These are phyloP conservation scores for Peribatodes rhomboidaria DNA, from an alignment of 2,888 invertebrate genomes.

Conservation along the genomic window DNA sequence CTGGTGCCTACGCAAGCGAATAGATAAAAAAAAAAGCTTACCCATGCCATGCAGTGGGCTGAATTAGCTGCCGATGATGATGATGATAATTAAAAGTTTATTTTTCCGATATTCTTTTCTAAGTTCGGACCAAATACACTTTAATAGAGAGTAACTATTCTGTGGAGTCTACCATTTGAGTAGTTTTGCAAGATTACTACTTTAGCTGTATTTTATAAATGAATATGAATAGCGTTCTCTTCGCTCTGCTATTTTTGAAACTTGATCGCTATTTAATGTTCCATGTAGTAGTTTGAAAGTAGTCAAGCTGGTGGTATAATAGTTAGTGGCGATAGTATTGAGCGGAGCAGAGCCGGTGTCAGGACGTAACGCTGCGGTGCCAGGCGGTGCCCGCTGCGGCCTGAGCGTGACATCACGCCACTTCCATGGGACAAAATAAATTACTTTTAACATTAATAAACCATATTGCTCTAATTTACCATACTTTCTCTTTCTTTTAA, in stretches of 20 bases:
- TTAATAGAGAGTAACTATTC: too few relatives aligned
- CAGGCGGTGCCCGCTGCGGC: slow-evolving; percentile 57
- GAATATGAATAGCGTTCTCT: too few relatives aligned
- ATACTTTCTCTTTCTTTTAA: slow-evolving; percentile 84
- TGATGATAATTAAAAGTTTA: too few relatives aligned
- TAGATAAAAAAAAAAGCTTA: too few relatives aligned
- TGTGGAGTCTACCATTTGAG: too few relatives aligned
- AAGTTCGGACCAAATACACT: too few relatives aligned
- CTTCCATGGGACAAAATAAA: slow-evolving; percentile 69
- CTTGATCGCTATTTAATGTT: neutral
- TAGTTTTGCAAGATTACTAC: too few relatives aligned
- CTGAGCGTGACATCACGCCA: slow-evolving; percentile 73
- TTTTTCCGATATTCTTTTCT: too few relatives aligned
- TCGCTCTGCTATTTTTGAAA: neutral
- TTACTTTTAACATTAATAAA: slow-evolving; percentile 85
- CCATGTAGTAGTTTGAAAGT: neutral
- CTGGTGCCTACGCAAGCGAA: too few relatives aligned
- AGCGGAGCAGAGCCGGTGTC: slow-evolving; percentile 23
- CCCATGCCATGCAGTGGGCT: too few relatives aligned
- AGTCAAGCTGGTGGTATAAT: neutral
- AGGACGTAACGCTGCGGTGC: slow-evolving; percentile 52
- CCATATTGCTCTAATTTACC: slow-evolving; percentile 84
- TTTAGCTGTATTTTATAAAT: too few relatives aligned
- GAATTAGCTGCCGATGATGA: too few relatives aligned
- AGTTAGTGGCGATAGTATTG: slow-evolving; percentile 22